phyloP scores from a whole-genome alignment of 2,113 vertebrate genomes.

The Noturus placidus region DNA sequence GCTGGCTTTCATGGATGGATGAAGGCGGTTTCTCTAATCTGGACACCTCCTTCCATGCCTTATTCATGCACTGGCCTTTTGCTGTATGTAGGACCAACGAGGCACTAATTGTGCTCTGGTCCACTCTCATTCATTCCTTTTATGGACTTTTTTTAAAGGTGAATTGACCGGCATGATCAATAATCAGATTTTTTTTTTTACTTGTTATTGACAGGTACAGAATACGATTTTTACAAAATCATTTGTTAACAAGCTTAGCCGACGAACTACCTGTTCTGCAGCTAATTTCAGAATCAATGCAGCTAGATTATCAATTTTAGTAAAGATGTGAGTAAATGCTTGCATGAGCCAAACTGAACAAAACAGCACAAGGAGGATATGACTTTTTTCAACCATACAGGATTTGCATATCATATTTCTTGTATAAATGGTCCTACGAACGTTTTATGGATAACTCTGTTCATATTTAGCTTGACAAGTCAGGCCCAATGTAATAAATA shows the following conservation, averaged over 20 bases:
- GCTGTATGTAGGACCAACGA: background rate
- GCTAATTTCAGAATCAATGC: background rate
- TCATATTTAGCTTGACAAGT: background rate
- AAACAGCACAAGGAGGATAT: background rate
- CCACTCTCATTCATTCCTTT: background rate
- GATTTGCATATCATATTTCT: background rate
- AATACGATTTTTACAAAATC: background rate
- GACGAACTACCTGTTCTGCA: background rate
- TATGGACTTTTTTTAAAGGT: background rate
- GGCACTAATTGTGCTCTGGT: background rate
- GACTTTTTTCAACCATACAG: background rate
- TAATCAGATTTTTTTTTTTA: background rate
- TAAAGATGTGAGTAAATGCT: background rate
- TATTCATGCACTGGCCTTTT: slow-evolving; percentile 52
- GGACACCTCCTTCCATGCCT: slow-evolving; percentile 46
- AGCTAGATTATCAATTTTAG: background rate
- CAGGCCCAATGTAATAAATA: no score
- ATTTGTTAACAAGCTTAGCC: background rate
- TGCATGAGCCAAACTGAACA: background rate
- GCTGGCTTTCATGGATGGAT: slow-evolving; percentile 29
- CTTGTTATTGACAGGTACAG: background rate
- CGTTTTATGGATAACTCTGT: background rate
- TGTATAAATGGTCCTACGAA: background rate
- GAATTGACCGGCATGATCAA: background rate
- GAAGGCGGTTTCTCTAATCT: slow-evolving; percentile 26